A percentile compares a stretch with the other conserved stretches of the same genome.
These are phyloP conservation scores for Acronicta aceris DNA, from an alignment of 2,888 invertebrate genomes.

Conservation along the genomic window DNA sequence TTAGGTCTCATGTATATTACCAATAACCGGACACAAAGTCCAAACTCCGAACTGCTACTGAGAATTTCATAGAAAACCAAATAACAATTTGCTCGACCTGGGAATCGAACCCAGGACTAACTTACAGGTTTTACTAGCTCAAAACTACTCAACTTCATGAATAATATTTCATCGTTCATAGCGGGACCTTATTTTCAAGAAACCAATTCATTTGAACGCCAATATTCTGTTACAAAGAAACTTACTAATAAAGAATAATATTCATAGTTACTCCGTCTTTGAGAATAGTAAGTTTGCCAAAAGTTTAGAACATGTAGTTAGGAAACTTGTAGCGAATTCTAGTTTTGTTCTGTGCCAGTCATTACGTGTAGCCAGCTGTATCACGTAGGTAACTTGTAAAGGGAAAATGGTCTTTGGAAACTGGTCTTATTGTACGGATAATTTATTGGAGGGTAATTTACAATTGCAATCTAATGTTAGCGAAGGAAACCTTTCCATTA, in stretches of 20 bases:
- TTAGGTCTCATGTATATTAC: no score
- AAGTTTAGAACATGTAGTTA: slow-evolving; percentile 9
- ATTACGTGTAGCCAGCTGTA: not conserved
- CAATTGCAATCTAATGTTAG: not conserved
- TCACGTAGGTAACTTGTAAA: slow-evolving; percentile 5
- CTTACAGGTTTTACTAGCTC: no score
- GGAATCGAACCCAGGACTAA: no score
- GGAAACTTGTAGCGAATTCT: slow-evolving; percentile 5
- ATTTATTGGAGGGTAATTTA: not conserved
- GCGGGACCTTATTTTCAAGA: no score
- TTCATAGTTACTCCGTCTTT: slow-evolving; percentile 13
- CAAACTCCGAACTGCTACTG: no score
- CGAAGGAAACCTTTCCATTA: not conserved
- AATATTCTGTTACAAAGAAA: slow-evolving; percentile 23
- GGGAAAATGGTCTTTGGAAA: not conserved
- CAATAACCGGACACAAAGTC: no score
- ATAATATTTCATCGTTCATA: no score
- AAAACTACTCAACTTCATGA: no score
- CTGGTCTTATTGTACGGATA: not conserved
- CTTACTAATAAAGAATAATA: slow-evolving; percentile 8
- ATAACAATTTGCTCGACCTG: no score
- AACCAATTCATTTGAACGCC: slow-evolving; percentile 12
- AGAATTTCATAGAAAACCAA: no score
- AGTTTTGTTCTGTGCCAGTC: slow-evolving; percentile 18
- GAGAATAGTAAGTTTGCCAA: slow-evolving; percentile 8